Evolutionary conservation across 2,113 vertebrate genomes (phyloP), one percentile per base, ranked within the genome.

Genomic region (Megaceryle maxima): DNA sequence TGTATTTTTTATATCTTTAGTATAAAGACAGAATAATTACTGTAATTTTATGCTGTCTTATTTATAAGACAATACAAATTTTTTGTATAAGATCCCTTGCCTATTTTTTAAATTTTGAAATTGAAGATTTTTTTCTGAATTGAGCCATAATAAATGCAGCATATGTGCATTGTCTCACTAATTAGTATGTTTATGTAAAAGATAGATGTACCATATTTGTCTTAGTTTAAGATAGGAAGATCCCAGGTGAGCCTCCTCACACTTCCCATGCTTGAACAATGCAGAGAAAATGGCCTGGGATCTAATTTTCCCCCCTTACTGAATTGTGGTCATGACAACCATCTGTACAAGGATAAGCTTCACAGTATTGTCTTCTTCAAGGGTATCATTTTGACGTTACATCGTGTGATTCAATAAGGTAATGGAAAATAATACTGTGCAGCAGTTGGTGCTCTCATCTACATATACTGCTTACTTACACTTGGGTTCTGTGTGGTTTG

Each of bases 331-430:
- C 56, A 95, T 96, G 94, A 89, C 82, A 92, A 87, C 97, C 97
- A 96, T 94, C 95, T 96, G 95, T 46, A 96, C 73, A 90, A 84
- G 96, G 94, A 95, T 96, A 97, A 91, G 90, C 85, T 93, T 95
- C 90, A 90, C 57, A 66, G 59, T 67, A 72, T 64, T 69, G 70
- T 73, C 72, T 74, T 77, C 50, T 70, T 87, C 74, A 87, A 94
- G 79, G 67, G 51, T 89, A 85, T 94, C 56, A 88, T 97, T 96
- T 90, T 77, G 60, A 80, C n/a, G 25, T 66, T 79, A 51, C 9
- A 44, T 35, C 31, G 57, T 90, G 82, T 77, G 82, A 88, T 48
- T 78, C 69, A 92, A 50, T 53, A 90, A 93, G 69, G 68, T 67
- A 94, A 82, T 87, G 83, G 69, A 83, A 96, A 93, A 91, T 76